These are phyloP conservation scores for Microctonus brassicae DNA, from an alignment of 2,888 invertebrate species.

Conservation along the genomic window DNA sequence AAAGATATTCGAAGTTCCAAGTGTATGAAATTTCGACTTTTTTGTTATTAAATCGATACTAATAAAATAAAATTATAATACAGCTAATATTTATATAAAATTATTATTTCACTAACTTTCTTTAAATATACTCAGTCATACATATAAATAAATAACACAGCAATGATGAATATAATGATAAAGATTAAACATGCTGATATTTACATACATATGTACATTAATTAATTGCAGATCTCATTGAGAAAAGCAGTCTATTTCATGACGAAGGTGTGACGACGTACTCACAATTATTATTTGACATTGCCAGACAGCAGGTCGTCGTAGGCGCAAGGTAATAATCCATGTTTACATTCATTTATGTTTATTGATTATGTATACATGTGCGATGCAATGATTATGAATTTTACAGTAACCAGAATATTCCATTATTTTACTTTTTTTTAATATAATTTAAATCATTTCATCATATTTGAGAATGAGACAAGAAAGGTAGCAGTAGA, in stretches of 20 bases:
- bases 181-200: not conserved
- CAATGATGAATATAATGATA: not conserved
- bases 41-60: no score
- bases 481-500: no score
- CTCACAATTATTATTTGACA: slow-evolving; percentile 89
- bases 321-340: slow-evolving; percentile 88
- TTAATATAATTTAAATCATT: slow-evolving; percentile 9
- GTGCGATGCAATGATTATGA: not conserved
- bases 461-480: no score
- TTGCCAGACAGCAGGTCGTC: slow-evolving; percentile 87
- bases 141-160: no score
- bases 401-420: not conserved
- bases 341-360: not conserved
- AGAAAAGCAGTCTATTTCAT: slow-evolving; percentile 72
- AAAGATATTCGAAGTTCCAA: no score
- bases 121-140: not conserved
- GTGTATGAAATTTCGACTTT: no score
- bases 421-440: slow-evolving; percentile 2
- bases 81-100: not conserved
- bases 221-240: slow-evolving; percentile 76
- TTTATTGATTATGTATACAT: not conserved
- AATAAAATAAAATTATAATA: not conserved
- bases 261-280: slow-evolving; percentile 82
- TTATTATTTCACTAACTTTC: not conserved
- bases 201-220: not conserved